These are phyloP conservation scores for Drosophila cracens DNA, from an alignment of 2,888 invertebrate species.

Conservation along the genomic window DNA sequence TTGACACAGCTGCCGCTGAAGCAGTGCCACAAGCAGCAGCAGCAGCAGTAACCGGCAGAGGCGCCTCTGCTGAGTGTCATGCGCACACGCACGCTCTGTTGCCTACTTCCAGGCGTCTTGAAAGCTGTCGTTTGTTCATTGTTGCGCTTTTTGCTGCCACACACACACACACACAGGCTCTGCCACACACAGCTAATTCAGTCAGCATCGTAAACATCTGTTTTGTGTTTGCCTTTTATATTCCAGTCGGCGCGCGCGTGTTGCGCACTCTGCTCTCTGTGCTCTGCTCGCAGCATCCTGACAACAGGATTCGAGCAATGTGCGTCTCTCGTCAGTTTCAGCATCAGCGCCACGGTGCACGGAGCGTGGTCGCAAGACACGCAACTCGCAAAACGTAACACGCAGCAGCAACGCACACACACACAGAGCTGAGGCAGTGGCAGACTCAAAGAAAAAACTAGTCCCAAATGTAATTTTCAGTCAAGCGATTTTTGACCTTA, in stretches of 20 bases:
- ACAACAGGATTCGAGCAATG: conserved; percentile 25
- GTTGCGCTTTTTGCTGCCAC: conserved; percentile 75
- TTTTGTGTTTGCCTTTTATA: conserved; percentile 72
- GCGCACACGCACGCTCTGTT: conserved; percentile 71
- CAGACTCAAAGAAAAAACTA: conserved; percentile 11
- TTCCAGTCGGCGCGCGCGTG: conserved; percentile 54
- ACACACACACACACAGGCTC: background rate
- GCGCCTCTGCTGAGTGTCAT: conserved; percentile 34
- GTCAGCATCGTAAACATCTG: conserved; percentile 65
- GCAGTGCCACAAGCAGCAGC: conserved; percentile 1
- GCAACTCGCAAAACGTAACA: conserved; percentile 32
- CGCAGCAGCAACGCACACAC: conserved; percentile 52
- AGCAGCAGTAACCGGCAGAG: conserved; percentile 17
- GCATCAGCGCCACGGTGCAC: conserved; percentile 74
- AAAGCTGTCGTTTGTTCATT: conserved; percentile 45
- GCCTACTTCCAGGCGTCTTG: conserved; percentile 71
- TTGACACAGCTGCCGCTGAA: conserved; percentile 42
- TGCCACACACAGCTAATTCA: conserved; percentile 4
- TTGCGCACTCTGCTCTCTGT: background rate
- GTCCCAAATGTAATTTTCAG: conserved; percentile 46
- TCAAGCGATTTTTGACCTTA: conserved; percentile 19
- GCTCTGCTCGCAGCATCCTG: conserved; percentile 41
- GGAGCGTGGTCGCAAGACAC: conserved; percentile 54
- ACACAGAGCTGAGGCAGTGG: conserved; percentile 22
- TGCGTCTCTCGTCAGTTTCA: conserved; percentile 64